phyloP scores from a whole-genome alignment of 2,113 vertebrate species.

The Leucosticte australis region DNA sequence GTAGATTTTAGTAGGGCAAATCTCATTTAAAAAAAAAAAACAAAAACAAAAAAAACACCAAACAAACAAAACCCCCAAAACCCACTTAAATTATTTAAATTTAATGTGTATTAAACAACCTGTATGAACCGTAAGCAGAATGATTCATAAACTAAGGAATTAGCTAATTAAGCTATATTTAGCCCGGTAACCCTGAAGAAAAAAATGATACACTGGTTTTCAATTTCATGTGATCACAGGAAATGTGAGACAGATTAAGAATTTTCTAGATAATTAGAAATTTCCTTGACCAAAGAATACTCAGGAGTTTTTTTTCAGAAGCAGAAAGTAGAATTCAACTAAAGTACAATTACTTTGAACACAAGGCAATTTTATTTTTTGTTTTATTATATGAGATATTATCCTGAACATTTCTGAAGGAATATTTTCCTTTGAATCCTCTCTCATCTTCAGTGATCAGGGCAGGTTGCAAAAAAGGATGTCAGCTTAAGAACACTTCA shows the following conservation, averaged over 20 bases:
- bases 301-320: neutral
- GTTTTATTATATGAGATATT: neutral
- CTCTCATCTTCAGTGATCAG: neutral
- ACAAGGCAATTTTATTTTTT: neutral
- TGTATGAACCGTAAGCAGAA: neutral
- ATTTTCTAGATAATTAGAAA: neutral
- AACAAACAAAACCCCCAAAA: rapidly evolving
- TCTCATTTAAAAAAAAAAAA: neutral
- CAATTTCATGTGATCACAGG: too few relatives aligned
- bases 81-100: neutral
- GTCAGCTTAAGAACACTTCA: neutral
- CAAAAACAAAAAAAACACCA: neutral
- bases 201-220: rapidly evolving
- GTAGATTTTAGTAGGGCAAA: neutral
- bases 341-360: neutral
- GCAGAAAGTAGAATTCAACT: neutral
- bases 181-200: neutral
- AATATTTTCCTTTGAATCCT: neutral
- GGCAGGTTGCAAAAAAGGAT: neutral
- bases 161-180: neutral
- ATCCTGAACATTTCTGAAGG: neutral
- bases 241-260: neutral
- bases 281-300: neutral
- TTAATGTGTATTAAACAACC: neutral
- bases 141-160: neutral